Conservation (phyloP, 2,113 vertebrate species). For the Ictidomys tridecemlineatus region DNA sequence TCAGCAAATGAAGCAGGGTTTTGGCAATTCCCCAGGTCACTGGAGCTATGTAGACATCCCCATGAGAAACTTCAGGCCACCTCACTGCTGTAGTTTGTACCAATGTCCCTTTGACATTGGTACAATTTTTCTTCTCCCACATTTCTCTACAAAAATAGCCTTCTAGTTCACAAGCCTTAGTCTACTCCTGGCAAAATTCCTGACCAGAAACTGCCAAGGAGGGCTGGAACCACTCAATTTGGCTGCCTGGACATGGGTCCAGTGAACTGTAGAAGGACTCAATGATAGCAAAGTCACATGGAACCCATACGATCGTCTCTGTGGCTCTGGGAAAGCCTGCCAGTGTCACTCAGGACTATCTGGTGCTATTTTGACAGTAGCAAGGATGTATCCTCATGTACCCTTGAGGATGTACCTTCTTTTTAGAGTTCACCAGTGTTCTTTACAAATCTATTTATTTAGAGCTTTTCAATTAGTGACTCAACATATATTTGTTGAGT, state of each 20-base stretch:
- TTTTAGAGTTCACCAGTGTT: neutral
- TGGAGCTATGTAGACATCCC: neutral
- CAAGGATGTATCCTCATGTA: neutral
- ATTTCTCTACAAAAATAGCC: constrained; percentile 50
- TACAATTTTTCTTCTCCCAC: constrained; percentile 38
- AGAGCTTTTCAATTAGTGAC: neutral
- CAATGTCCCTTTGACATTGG: constrained; percentile 37
- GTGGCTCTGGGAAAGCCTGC: neutral
- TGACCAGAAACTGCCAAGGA: constrained; percentile 14
- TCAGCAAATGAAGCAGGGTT: neutral
- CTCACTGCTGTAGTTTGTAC: neutral
- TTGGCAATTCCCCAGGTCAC: neutral
- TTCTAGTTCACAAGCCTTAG: neutral
- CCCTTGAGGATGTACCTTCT: neutral
- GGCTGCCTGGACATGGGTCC: neutral
- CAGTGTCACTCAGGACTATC: neutral
- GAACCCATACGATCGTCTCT: neutral
- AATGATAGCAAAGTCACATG: neutral
- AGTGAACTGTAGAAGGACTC: neutral
- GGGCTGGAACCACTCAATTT: constrained; percentile 30
- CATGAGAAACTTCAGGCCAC: neutral
- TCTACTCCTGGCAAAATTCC: constrained; percentile 50
- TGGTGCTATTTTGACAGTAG: neutral
- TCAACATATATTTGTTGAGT: neutral
- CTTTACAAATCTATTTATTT: neutral